Evolutionary conservation across 1,140 invertebrate species (phyloP), one percentile per base, ranked within the genome.

Genomic region (Drosophila ironensis): DNA sequence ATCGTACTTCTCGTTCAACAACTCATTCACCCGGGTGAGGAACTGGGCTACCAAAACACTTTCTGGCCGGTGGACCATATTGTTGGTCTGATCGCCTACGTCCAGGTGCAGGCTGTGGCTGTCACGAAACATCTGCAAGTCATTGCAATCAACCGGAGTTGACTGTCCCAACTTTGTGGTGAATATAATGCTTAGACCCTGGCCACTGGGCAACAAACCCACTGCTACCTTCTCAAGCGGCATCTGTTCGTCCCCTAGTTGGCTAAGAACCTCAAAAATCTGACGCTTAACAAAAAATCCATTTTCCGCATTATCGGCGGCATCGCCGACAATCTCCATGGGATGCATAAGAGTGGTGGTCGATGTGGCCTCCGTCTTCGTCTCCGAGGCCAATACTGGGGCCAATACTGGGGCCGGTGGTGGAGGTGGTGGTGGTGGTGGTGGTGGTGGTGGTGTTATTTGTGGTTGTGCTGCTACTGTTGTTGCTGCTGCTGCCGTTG

Each of bases 111-210:
- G 33, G 25, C 33, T 14, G 44, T 66, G 25, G 2, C 3, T 45
- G 16, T 6, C 33, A 14, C n/a, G 61, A 38, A 1, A 42, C n/a
- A 9, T 53, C n/a, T 45, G 30, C 6, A 25, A 30, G 4, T 19
- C 12, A n/a, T n/a, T n/a, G n/a, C 3, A 35, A 51, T 3, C n/a
- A n/a, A 45, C 51, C 22, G 47, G 4, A 0, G 14, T 33, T 9
- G 20, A 0, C 27, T 12, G 9, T 1, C 28, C 11, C 28, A 27
- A 35, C 4, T 57, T 41, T 4, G 69, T 27, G 27, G 54, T 44
- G 27, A 82, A 84, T 11, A 54, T 71, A 17, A 82, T 60, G 30
- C 27, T 53, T 2, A 82, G 37, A 12, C 77, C 73, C 4, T 56
- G 57, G 1, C 69, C 77, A 16, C 54, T 50, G 11, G 78, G 22